phyloP scores from a whole-genome alignment of 2,113 vertebrate genomes.

The Zosterops japonicus region DNA sequence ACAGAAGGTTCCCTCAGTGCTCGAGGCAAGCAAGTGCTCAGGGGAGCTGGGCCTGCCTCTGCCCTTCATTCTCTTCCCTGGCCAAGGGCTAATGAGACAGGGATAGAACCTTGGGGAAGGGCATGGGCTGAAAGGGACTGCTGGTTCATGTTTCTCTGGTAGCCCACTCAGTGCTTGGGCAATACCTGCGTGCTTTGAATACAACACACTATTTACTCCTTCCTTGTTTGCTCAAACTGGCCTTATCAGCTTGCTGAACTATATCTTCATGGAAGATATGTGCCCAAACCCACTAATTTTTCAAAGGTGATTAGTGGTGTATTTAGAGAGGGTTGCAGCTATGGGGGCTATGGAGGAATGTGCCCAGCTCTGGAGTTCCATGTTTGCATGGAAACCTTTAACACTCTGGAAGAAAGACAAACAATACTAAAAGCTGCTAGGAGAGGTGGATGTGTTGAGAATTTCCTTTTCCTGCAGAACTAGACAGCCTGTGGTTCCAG shows the following conservation, averaged over 20 bases:
- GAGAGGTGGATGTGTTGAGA: not conserved
- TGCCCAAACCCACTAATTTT: not conserved
- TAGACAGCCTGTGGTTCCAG: not conserved
- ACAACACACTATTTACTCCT: not conserved
- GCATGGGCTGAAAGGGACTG: not conserved
- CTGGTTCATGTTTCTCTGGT: not conserved
- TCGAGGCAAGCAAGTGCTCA: not conserved
- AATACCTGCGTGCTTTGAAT: not conserved
- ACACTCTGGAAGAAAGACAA: not conserved
- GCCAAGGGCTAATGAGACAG: not conserved
- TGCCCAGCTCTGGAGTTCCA: not conserved
- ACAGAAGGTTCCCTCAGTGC: accelerated
- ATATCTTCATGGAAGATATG: not conserved
- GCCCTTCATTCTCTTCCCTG: not conserved
- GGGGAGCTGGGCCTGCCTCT: not conserved
- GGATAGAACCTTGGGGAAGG: not conserved
- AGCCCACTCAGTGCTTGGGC: not conserved
- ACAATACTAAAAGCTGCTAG: not conserved
- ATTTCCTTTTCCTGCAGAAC: not conserved
- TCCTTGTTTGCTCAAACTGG: not conserved
- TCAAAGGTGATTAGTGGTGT: not conserved
- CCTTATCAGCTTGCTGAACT: not conserved
- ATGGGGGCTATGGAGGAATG: not conserved
- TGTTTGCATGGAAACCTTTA: not conserved
- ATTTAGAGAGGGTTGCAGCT: not conserved